Base-by-base conservation (phyloP, 2,797 vertebrate genomes). In the Hephaestus fuliginosus region DNA sequence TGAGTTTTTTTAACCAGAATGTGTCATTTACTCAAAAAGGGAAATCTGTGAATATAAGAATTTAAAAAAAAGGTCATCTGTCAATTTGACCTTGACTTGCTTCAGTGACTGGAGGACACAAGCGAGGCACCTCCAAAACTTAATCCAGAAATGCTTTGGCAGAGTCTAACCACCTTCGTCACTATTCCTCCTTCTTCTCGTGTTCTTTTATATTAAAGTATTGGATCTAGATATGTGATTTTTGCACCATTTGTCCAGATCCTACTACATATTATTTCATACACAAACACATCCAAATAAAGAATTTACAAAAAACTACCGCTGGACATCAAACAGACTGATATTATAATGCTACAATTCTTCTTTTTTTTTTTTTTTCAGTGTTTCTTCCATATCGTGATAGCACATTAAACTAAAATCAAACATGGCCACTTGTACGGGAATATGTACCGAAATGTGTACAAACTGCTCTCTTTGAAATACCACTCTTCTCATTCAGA, bases 251-350 rank as follows among this genome's bases (percentile, higher is more conserved):
- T 71, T 66, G 78, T 88, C 87, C 84, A 89, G 89, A 89, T 83
- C 79, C 85, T 88, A 90, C 66, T 88, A 91, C 85, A 70, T 25
- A 85, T 79, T 80, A 85, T 85, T 87, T 83, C 82, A 81, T 73
- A 89, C 86, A 92, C 89, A 84, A 90, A 91, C 90, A 93, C 90
- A 89, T 89, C 76, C 88, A 91, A 94, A 92, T 74, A 83, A 92
- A 88, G 84, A 88, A 86, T 92, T 93, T 91, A 93, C 90, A 91
- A 76, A 74, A 88, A 93, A 78, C 89, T 93, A 93, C 90, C 7
- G 81, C 91, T 88, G 89, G 89, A 94, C 93, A 90, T 79, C 89
- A 91, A 92, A 93, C 83, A 91, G 82, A 90, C 87, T 86, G 87
- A 93, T 90, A 92, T 88, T 92, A 81, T 90, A 87, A 93, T 85